A percentile compares a stretch with the other conserved stretches of the same genome.
phyloP scores from a whole-genome alignment of 1,140 invertebrate species.

The Aporrectodea caliginosa region DNA sequence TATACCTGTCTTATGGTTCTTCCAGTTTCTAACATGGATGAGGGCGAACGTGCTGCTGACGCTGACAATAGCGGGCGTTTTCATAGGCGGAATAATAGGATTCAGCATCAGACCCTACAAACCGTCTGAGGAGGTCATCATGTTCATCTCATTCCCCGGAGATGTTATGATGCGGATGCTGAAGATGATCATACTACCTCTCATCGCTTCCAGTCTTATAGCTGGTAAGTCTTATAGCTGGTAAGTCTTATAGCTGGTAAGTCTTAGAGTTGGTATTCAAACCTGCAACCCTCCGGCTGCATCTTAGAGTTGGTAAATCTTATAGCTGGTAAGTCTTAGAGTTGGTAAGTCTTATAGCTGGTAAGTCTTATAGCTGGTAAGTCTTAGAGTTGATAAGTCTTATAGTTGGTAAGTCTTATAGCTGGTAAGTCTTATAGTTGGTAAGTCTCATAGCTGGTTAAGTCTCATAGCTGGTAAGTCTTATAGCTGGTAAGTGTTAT shows the following conservation, averaged over 20 bases:
- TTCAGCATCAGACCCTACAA: constrained; percentile 40
- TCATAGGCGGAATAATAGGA: constrained; percentile 49
- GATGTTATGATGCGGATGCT: constrained; percentile 59
- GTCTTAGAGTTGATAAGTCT: no score
- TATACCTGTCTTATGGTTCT: no score
- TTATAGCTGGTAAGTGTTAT: no score
- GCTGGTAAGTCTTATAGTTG: no score
- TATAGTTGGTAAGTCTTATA: no score
- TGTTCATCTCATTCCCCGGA: constrained; percentile 57
- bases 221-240: constrained; percentile 56
- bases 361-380: no score
- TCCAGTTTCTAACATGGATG: constrained; percentile 21
- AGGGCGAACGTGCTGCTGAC: constrained; percentile 46
- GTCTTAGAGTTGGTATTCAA: constrained; percentile 57
- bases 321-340: constrained; percentile 56
- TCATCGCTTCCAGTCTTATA: constrained; percentile 58
- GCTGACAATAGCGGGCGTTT: constrained; percentile 52
- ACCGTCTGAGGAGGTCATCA: constrained; percentile 43
- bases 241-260: constrained; percentile 58
- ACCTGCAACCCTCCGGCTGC: no score
- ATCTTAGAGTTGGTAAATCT: constrained; percentile 57
- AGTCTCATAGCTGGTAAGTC: no score
- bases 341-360: constrained; percentile 56
- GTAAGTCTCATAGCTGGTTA: no score
- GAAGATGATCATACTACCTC: constrained; percentile 59